These are phyloP conservation scores for Tursiops truncatus DNA, from an alignment of 2,113 vertebrate species.

Conservation along the genomic window DNA sequence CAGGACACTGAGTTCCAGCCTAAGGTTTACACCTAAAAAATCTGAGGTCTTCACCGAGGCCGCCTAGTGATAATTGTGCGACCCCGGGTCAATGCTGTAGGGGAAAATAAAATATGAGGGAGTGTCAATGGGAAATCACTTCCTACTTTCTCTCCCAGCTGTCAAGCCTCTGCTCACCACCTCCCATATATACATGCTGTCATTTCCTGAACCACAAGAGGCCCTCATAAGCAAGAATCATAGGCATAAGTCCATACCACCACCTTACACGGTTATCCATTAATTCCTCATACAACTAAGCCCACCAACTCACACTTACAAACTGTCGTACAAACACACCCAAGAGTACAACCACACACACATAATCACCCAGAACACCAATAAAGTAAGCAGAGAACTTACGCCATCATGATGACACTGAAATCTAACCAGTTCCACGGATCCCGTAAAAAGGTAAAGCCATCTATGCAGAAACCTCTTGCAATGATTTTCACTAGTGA, in stretches of 20 bases:
- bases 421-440: conserved; percentile 99
- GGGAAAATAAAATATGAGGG: background rate
- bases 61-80: background rate
- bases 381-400: conserved; percentile 82
- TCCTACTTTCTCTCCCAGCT: background rate
- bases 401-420: conserved; percentile 99
- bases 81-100: background rate
- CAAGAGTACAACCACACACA: background rate
- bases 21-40: background rate
- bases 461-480: conserved; percentile 97
- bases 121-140: background rate
- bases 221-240: background rate
- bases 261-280: background rate
- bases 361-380: background rate
- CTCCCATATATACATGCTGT: background rate
- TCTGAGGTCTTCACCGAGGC: background rate
- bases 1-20: background rate
- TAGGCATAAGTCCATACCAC: too few species aligned
- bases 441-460: conserved; percentile 96
- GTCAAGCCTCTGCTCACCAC: background rate
- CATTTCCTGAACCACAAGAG: background rate
- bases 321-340: background rate
- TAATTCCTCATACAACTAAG: background rate
- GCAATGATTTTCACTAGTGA: conserved; percentile 99
- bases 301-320: background rate